Conservation (phyloP, 2,113 vertebrate species). For the Bambusicola thoracicus region DNA sequence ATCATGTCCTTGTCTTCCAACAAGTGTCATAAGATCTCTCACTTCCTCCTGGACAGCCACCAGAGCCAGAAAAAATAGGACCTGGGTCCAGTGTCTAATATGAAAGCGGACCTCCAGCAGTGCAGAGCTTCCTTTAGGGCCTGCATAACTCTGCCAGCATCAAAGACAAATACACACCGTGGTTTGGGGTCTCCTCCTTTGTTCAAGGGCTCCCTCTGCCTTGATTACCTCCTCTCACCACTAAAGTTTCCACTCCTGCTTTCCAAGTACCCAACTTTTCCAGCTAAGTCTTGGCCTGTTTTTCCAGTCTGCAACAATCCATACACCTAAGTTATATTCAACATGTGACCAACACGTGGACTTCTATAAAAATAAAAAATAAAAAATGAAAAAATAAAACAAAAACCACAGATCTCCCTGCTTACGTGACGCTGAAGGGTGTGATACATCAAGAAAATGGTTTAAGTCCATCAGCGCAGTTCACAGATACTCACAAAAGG, state of each 20-base stretch:
- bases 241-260: not conserved
- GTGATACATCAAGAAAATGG: conserved; percentile 21
- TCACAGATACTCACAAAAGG: not conserved
- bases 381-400: not conserved
- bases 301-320: not conserved
- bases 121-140: conserved; percentile 39
- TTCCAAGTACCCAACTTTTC: conserved; percentile 2
- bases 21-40: conserved; percentile 61
- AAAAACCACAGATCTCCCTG: not conserved
- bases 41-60: conserved; percentile 57
- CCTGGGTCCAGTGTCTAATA: conserved; percentile 41
- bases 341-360: conserved; percentile 12
- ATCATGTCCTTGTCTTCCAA: conserved; percentile 57
- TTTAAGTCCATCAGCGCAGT: not conserved
- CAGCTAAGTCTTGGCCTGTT: not conserved
- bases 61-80: conserved; percentile 69
- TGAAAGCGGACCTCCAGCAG: conserved; percentile 59
- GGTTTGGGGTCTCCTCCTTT: not conserved
- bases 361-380: not conserved
- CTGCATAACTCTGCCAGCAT: conserved; percentile 3
- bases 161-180: not conserved
- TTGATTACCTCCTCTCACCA: not conserved
- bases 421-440: not conserved
- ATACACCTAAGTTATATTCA: not conserved
- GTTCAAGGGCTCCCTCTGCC: not conserved